Percentiles rank a stretch among this genome's conserved stretches.
These are phyloP conservation scores for Heliconius eleuchia DNA, from an alignment of 1,140 invertebrate genomes.

Conservation along the genomic window DNA sequence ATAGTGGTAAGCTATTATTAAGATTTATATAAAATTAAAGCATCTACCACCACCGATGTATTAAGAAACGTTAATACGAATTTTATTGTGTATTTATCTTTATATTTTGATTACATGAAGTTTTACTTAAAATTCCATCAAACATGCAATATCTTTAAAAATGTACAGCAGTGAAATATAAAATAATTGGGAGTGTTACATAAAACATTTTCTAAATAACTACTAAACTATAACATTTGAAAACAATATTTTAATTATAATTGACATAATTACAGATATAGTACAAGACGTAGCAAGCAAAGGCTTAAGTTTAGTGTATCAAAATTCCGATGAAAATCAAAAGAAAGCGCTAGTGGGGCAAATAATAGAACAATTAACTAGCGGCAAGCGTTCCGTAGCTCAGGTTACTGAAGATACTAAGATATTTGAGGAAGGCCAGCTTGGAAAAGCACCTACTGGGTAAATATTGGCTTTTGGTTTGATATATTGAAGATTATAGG, in stretches of 20 bases:
- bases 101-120: no score
- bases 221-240: no score
- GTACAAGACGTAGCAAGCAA: slow-evolving; percentile 96
- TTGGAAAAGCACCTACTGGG: slow-evolving; percentile 93
- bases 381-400: slow-evolving; percentile 88
- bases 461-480: slow-evolving; percentile 58
- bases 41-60: no score
- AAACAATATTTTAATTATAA: no score
- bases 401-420: slow-evolving; percentile 91
- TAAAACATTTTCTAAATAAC: no score
- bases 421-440: slow-evolving; percentile 92
- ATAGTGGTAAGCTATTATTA: slow-evolving; percentile 86
- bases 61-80: no score
- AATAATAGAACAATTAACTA: slow-evolving; percentile 91
- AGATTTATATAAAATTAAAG: not conserved
- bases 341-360: slow-evolving; percentile 88
- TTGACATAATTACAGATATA: slow-evolving; percentile 83
- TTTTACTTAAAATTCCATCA: no score
- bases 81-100: no score
- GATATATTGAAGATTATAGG: no score
- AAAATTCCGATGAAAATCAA: slow-evolving; percentile 87
- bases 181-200: no score
- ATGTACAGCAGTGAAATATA: no score
- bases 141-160: no score
- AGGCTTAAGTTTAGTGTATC: slow-evolving; percentile 93